Conservation (phyloP, 2,888 invertebrate species). For the Apoda limacodes region DNA sequence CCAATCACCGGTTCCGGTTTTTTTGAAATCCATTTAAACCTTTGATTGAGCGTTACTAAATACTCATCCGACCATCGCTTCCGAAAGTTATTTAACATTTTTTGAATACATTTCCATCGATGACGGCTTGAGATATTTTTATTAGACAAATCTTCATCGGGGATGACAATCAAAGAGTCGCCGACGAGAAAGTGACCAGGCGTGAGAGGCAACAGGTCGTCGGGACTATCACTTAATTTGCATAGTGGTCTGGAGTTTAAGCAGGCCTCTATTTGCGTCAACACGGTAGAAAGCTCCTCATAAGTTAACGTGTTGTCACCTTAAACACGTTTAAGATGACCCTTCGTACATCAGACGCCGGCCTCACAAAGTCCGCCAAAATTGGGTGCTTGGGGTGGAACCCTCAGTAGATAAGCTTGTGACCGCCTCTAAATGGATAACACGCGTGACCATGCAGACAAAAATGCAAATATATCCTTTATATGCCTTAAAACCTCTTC, state of each 20-base stretch:
- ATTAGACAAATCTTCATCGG: slow-evolving; percentile 1
- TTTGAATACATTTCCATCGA: slow-evolving; percentile 5
- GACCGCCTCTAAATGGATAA: slow-evolving; percentile 19
- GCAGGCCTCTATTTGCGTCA: slow-evolving; percentile 4
- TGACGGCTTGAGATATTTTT: not conserved
- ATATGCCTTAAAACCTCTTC: slow-evolving; percentile 16
- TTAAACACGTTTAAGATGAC: no score
- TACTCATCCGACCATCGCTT: slow-evolving; percentile 5
- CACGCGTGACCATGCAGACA: slow-evolving; percentile 18
- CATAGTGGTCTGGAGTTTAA: slow-evolving; percentile 2
- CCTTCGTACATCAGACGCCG: no score
- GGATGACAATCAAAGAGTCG: not conserved
- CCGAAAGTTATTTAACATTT: slow-evolving; percentile 7
- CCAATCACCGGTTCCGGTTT: slow-evolving; percentile 2
- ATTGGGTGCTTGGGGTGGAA: no score
- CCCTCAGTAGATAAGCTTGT: slow-evolving; percentile 21
- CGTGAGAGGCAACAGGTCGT: no score
- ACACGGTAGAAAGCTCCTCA: no score
- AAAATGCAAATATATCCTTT: slow-evolving; percentile 21
- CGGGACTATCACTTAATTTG: no score
- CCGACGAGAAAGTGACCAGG: slow-evolving; percentile 4
- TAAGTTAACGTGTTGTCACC: no score
- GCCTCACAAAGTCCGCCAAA: no score
- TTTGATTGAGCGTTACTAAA: slow-evolving; percentile 2
- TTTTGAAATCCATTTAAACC: slow-evolving; percentile 1